phyloP scores from a whole-genome alignment of 2,797 vertebrate species.

The Gambelia wislizenii region DNA sequence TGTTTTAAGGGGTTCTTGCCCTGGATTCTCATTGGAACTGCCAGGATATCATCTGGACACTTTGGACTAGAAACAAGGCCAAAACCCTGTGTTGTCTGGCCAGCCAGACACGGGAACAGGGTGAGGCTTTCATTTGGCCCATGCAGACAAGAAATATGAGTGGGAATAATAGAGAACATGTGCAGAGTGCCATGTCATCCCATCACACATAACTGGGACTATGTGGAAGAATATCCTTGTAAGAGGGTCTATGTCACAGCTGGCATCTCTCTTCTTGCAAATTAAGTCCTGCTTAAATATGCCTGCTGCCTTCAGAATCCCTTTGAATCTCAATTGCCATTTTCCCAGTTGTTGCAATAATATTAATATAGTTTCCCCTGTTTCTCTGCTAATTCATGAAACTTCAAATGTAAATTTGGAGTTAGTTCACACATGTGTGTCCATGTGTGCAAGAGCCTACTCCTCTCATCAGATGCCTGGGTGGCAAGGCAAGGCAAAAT shows the following conservation, averaged over 20 bases:
- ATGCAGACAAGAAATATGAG: background rate
- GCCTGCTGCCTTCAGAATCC: background rate
- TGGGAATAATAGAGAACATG: background rate
- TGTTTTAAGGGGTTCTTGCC: no score
- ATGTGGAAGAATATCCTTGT: background rate
- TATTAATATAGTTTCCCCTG: background rate
- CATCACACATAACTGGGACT: background rate
- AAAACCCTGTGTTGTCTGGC: no score
- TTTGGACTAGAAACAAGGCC: no score
- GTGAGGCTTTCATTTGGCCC: no score
- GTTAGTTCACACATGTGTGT: background rate
- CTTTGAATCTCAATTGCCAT: slow-evolving; percentile 1
- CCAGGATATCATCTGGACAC: no score
- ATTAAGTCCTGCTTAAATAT: slow-evolving; percentile 30
- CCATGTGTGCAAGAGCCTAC: no score
- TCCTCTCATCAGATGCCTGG: no score
- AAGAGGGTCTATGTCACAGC: background rate
- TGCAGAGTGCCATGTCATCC: background rate
- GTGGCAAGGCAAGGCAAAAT: no score
- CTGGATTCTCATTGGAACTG: no score
- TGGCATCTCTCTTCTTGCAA: background rate
- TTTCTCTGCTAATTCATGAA: background rate
- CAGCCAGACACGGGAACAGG: no score
- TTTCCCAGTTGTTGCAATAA: background rate
- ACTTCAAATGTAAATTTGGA: background rate